Evolutionary conservation across 1,140 invertebrate species (phyloP).

Genomic region (Nylanderia fulva): DNA sequence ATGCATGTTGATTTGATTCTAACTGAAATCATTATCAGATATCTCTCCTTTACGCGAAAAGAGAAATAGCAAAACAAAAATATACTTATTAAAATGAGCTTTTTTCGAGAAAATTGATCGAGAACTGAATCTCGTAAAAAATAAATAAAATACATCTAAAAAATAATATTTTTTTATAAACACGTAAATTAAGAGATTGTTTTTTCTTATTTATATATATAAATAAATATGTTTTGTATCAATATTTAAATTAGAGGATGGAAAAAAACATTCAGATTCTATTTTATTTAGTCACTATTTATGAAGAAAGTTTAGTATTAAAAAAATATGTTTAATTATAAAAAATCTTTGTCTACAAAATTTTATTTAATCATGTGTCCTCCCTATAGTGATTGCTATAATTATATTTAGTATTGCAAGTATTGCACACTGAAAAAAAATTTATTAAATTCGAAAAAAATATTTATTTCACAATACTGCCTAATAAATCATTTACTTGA

Average conservation of each 20-base stretch:
- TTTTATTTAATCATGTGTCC: background rate
- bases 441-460: too few species aligned
- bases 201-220: background rate
- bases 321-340: background rate
- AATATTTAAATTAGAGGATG: background rate
- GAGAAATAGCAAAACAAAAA: slow-evolving; percentile 15
- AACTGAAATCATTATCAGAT: background rate
- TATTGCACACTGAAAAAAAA: too few species aligned
- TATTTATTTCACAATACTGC: too few species aligned
- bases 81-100: background rate
- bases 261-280: background rate
- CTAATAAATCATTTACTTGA: too few species aligned
- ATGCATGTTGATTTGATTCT: slow-evolving; percentile 61
- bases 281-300: background rate
- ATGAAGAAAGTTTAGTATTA: background rate
- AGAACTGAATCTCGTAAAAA: background rate
- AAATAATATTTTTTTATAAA: background rate
- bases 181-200: background rate
- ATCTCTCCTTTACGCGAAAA: background rate
- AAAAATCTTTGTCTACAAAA: background rate
- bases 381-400: background rate
- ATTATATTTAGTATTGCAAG: slow-evolving; percentile 12
- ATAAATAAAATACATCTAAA: background rate
- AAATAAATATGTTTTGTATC: background rate
- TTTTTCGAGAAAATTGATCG: background rate